phyloP scores from a whole-genome alignment of 2,888 invertebrate genomes.

The Diplazon laetatorius region DNA sequence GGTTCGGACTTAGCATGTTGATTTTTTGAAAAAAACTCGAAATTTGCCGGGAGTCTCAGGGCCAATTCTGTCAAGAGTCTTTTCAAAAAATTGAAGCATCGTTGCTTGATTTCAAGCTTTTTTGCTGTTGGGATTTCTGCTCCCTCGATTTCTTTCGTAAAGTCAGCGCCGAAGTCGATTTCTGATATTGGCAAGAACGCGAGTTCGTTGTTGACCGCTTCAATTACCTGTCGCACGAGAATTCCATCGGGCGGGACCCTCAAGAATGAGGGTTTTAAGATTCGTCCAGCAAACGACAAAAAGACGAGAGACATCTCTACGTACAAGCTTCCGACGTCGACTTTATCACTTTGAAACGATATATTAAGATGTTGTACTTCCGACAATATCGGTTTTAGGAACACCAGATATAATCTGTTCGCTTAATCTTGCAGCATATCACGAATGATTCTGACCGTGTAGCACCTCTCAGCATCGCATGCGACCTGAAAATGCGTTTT shows the following conservation, averaged over 20 bases:
- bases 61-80: too few species aligned
- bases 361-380: constrained; percentile 58
- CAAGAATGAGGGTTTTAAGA: constrained; percentile 14
- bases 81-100: not conserved
- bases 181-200: constrained; percentile 23
- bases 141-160: constrained; percentile 3
- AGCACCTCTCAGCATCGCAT: constrained; percentile 50
- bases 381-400: constrained; percentile 61
- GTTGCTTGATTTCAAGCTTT: constrained; percentile 24
- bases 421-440: constrained; percentile 60
- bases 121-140: not conserved
- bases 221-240: constrained; percentile 15
- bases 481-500: constrained; percentile 62
- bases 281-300: constrained; percentile 22
- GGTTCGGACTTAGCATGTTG: too few species aligned
- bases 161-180: constrained; percentile 24
- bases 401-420: constrained; percentile 61
- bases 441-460: constrained; percentile 48
- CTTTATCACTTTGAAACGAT: constrained; percentile 59
- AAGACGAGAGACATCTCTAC: constrained; percentile 27
- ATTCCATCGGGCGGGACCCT: not conserved
- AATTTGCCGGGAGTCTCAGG: too few species aligned
- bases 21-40: too few species aligned
- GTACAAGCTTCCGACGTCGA: constrained; percentile 57
- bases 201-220: constrained; percentile 20